Evolutionary conservation across 2,797 vertebrate genomes (phyloP).

Genomic region (Agapornis canus): DNA sequence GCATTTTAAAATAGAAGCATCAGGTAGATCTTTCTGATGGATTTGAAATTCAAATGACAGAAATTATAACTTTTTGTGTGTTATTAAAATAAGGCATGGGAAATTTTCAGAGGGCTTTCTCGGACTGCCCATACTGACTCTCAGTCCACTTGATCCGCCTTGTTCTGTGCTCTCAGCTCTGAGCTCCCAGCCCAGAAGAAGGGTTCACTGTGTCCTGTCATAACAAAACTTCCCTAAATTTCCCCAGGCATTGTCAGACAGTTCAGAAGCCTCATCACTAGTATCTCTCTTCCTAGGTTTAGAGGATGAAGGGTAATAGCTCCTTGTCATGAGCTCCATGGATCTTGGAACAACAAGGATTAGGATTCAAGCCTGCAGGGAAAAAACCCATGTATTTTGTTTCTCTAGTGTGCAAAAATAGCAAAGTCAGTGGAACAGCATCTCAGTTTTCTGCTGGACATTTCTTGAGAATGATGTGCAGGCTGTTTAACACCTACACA

Average conservation of each 20-base stretch:
- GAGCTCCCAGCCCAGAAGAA: neutral
- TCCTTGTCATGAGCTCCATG: neutral
- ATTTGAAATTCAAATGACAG: conserved; percentile 69
- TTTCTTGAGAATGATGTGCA: neutral
- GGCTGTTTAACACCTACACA: neutral
- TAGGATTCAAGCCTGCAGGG: neutral
- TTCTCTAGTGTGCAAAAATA: neutral
- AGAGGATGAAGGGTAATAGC: neutral
- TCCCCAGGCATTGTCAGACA: neutral
- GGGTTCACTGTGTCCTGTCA: neutral
- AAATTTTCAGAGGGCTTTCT: neutral
- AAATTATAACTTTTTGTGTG: conserved; percentile 42
- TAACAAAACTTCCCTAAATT: neutral
- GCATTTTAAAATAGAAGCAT: conserved; percentile 28
- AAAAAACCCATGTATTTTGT: neutral
- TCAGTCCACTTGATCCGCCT: neutral
- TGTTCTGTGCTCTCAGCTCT: neutral
- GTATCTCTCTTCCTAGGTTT: neutral
- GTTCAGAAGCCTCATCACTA: neutral
- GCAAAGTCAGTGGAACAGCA: neutral
- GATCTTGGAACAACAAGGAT: neutral
- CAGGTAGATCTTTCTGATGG: neutral
- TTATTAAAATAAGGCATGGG: conserved; percentile 18
- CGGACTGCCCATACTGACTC: neutral
- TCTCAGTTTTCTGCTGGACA: neutral